phyloP scores from a whole-genome alignment of 1,140 invertebrate genomes.

The Plutomurus gul region DNA sequence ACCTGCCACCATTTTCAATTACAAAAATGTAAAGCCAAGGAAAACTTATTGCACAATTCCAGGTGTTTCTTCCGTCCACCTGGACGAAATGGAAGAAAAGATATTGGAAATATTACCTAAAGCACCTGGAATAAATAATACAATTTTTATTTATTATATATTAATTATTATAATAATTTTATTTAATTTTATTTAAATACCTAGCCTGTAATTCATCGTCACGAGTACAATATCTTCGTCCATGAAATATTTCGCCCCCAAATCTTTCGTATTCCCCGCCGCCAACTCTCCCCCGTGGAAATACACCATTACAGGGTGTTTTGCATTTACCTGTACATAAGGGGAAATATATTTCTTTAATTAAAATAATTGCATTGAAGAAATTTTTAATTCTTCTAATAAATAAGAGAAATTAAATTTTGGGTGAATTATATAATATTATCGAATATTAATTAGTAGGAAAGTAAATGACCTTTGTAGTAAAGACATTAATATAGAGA shows the following conservation, averaged over 20 bases:
- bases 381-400: too few relatives aligned
- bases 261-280: neutral
- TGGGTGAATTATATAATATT: neutral
- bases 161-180: neutral
- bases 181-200: conserved; percentile 48
- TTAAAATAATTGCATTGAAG: too few relatives aligned
- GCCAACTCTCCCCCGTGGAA: neutral
- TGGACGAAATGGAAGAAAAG: too few relatives aligned
- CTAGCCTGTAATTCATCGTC: conserved; percentile 62
- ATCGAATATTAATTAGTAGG: neutral
- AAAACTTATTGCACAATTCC: too few relatives aligned
- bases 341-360: too few relatives aligned
- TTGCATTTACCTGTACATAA: neutral
- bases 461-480: neutral
- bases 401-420: too few relatives aligned
- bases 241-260: neutral
- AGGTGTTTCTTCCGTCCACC: too few relatives aligned
- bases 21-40: too few relatives aligned
- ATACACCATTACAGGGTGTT: neutral
- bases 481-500: neutral
- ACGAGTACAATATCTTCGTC: conserved; percentile 58
- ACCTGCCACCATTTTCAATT: neutral
- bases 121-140: neutral
- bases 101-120: too few relatives aligned
- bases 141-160: neutral